These are phyloP conservation scores for Chamaetylas fuelleborni DNA, from an alignment of 2,113 vertebrate genomes.

Conservation along the genomic window DNA sequence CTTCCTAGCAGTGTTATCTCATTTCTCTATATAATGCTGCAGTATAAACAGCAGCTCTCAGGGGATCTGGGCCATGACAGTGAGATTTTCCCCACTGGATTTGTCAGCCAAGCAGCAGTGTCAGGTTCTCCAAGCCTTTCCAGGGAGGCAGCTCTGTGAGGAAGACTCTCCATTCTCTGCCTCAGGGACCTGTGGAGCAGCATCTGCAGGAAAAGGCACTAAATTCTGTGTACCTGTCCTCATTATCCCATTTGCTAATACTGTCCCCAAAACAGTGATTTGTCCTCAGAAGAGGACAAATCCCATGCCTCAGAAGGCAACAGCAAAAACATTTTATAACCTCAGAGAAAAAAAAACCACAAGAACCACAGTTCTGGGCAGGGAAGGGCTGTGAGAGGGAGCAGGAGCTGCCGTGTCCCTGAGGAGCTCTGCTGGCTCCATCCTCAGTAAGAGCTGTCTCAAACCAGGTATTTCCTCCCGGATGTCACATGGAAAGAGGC, in stretches of 20 bases:
- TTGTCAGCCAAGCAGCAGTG: not conserved
- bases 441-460: not conserved
- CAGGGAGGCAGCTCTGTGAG: fast-evolving
- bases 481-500: not conserved
- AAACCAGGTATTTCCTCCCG: not conserved
- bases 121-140: not conserved
- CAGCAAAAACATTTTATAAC: not conserved
- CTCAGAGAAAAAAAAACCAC: not conserved
- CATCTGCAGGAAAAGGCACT: not conserved
- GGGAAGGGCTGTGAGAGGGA: not conserved
- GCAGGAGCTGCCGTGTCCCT: not conserved
- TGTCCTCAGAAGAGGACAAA: not conserved
- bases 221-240: not conserved
- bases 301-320: not conserved
- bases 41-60: not conserved
- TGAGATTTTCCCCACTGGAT: not conserved
- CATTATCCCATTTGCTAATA: fast-evolving
- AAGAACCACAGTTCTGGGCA: not conserved
- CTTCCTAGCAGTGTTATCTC: not conserved
- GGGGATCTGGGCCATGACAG: not conserved
- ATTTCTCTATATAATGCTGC: not conserved
- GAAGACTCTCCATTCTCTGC: not conserved
- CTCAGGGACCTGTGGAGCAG: not conserved
- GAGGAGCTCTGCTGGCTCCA: not conserved
- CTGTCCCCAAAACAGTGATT: not conserved